Percentiles rank a stretch among this genome's conserved stretches.
Evolutionary conservation across 30 jellyfish, hydroid and myxozoan genomes (phyloP).

Genomic region (Aurelia aurita complex sp. Pacific): DNA sequence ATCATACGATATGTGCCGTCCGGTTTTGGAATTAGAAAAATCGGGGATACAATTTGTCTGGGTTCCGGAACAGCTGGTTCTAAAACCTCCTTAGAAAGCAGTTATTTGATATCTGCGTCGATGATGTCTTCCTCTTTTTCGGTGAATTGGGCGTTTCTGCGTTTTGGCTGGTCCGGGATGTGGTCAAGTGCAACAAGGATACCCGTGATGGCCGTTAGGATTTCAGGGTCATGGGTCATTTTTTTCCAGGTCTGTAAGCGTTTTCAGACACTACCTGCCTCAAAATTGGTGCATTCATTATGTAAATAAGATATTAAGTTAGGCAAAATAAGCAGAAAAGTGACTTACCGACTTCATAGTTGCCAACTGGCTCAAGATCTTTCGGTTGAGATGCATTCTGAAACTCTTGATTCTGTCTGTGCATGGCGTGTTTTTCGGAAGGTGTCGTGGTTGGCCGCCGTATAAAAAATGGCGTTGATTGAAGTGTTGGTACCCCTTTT

Average conservation of each 20-base stretch:
- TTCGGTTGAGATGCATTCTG: no score
- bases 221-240: constrained; percentile 12
- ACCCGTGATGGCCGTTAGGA: background rate
- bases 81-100: background rate
- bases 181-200: background rate
- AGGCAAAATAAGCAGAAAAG: no score
- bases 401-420: no score
- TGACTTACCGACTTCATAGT: no score
- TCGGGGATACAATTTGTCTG: background rate
- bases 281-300: background rate
- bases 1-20: background rate
- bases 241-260: background rate
- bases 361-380: background rate
- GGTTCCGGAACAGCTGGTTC: background rate
- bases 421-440: no score
- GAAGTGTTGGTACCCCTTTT: no score
- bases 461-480: no score
- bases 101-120: no score
- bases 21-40: no score
- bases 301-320: no score
- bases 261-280: constrained; percentile 7
- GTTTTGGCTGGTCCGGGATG: background rate
- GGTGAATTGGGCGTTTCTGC: background rate
- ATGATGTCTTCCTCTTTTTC: background rate
- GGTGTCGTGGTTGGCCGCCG: no score